Base-by-base conservation (phyloP, 1,140 invertebrate species). In the Zaprionus camerounensis region DNA sequence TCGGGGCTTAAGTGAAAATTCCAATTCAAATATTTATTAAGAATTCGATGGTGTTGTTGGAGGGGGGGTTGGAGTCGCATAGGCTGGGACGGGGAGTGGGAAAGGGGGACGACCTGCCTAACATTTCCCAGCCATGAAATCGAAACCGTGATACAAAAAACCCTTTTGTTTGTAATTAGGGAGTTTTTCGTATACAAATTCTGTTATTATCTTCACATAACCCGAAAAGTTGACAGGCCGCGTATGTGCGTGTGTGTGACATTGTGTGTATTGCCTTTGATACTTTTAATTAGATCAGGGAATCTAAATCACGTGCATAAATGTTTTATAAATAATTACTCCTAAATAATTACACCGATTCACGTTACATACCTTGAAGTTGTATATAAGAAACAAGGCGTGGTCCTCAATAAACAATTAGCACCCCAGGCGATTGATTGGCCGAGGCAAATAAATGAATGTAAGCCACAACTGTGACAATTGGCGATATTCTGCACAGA, bases 21-120 rank as follows among this genome's bases (percentile, higher is more conserved):
- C 82, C 57, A 57, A 53, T 41, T 74, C 83, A 86, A 87, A 86
- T 86, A 84, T 84, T 84, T 78, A 81, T 85, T 6, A 56, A 84
- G 71, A 61, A 62, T 82, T 77, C 67, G 69, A 81, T 81, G 55
- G 51, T 58, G 15, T 66, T 44, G 49, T 41, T 31, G 34, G 41
- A 49, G 13, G 24, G 20, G 34, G 41, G 41, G 3, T 7, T 46
- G 41, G n/a, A 46, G 41, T 41, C 38, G n/a, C n/a, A 7, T 46
- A n/a, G 24, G 24, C 1, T 3, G 12, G 5, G 1, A 2, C 1
- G 62, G 17, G 28, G 6, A 24, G 24, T 5, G 11, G 12, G 17
- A 13, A 11, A 41, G 38, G 41, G 41, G 41, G 31, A 31, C 28
- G 28, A 2, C 28, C 53, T 56, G 46, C 26, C 26, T 12, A 5